Conservation (phyloP, 2,888 invertebrate species). For the Catocala sponsa region DNA sequence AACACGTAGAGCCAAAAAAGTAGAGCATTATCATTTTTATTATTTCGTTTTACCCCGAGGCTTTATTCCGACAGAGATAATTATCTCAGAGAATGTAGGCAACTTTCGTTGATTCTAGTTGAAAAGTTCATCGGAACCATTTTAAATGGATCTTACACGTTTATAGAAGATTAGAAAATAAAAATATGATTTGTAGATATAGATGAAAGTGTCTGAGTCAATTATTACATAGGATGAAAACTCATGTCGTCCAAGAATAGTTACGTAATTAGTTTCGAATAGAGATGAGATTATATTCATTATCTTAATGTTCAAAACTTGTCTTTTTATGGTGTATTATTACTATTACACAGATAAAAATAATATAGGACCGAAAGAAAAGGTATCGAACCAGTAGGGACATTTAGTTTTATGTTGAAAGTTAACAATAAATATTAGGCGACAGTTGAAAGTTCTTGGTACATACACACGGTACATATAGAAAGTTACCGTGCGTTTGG, state of each 20-base stretch:
- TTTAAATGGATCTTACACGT: background rate
- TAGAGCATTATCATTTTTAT: constrained; percentile 32
- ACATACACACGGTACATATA: constrained; percentile 11
- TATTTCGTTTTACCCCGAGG: constrained; percentile 49
- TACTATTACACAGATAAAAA: no score
- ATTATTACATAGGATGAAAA: no score
- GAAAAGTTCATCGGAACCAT: constrained; percentile 11
- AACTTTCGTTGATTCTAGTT: constrained; percentile 28
- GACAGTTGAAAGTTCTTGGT: constrained; percentile 9
- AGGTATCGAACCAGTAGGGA: background rate
- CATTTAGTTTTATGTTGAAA: background rate
- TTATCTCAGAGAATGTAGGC: constrained; percentile 48
- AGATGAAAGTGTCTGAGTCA: no score
- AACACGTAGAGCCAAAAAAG: constrained; percentile 26
- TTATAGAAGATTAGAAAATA: background rate
- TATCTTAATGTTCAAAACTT: no score
- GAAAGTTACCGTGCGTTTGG: constrained; percentile 22
- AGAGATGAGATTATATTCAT: no score
- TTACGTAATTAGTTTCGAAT: no score
- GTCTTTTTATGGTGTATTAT: no score
- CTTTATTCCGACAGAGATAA: constrained; percentile 47
- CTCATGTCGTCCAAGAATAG: no score
- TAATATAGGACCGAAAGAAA: no score
- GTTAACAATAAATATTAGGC: constrained; percentile 3
- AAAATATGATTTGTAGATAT: no score